Conservation (phyloP, 2,888 invertebrate genomes). For the Azorinus chamasolen region DNA sequence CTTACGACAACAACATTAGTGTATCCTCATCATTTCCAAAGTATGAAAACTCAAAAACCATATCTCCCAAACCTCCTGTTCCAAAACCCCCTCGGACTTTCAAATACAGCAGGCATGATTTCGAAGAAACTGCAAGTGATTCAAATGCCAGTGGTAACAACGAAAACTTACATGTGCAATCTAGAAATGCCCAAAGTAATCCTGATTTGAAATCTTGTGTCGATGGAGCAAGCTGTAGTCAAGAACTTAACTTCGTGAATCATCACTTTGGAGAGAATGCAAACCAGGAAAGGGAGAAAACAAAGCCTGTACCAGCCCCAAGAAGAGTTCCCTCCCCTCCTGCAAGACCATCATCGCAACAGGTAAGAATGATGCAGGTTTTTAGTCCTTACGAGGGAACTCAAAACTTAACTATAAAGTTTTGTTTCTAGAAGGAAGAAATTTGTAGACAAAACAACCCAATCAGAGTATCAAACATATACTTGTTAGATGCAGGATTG, state of each 20-base stretch:
- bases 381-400: too few species aligned
- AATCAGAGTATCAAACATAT: too few species aligned
- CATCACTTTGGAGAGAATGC: conserved; percentile 42
- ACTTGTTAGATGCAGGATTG: too few species aligned
- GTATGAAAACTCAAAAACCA: conserved; percentile 1
- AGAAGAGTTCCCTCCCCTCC: conserved; percentile 66
- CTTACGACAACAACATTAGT: neutral
- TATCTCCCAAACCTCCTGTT: conserved; percentile 11
- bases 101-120: conserved; percentile 49
- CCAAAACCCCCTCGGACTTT: conserved; percentile 57
- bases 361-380: conserved; percentile 65
- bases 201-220: neutral
- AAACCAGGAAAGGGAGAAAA: neutral
- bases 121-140: conserved; percentile 16
- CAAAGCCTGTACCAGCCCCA: conserved; percentile 35
- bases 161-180: conserved; percentile 53
- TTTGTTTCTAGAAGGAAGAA: too few species aligned
- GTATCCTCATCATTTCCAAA: conserved; percentile 7
- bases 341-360: conserved; percentile 65
- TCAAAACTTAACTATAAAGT: too few species aligned
- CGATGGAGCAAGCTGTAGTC: conserved; percentile 3
- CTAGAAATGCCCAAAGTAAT: conserved; percentile 28
- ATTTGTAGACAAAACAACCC: too few species aligned
- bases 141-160: conserved; percentile 7
- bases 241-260: conserved; percentile 36